Percentiles rank a stretch among this genome's conserved stretches.
Evolutionary conservation across 2,797 vertebrate species (phyloP).

Genomic region (Momotus momota): DNA sequence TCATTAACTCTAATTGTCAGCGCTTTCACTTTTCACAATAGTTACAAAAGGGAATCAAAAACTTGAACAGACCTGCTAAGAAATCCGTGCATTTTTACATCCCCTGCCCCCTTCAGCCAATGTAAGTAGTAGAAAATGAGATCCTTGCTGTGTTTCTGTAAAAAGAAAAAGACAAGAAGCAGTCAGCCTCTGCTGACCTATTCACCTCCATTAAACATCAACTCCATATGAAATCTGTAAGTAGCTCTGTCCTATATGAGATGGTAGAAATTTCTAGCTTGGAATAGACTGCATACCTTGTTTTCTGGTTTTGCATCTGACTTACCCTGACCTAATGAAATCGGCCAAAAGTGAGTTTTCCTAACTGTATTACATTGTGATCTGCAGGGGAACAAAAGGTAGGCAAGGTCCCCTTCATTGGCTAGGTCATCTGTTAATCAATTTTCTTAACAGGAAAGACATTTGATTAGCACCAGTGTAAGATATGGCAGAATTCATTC

Average conservation of each 20-base stretch:
- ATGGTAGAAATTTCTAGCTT: not conserved
- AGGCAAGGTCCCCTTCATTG: not conserved
- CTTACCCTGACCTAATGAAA: not conserved
- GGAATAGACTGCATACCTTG: not conserved
- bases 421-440: not conserved
- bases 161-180: slow-evolving; percentile 41
- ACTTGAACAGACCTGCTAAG: slow-evolving; percentile 60
- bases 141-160: slow-evolving; percentile 36
- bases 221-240: slow-evolving; percentile 33
- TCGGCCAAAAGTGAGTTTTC: not conserved
- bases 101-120: slow-evolving; percentile 49
- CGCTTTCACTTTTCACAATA: slow-evolving; percentile 67
- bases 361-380: not conserved
- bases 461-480: not conserved
- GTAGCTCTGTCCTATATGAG: not conserved
- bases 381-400: not conserved
- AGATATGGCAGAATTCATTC: not conserved
- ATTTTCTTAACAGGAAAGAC: not conserved
- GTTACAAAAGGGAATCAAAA: slow-evolving; percentile 73
- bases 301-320: not conserved
- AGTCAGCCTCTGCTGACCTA: slow-evolving; percentile 38
- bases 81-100: slow-evolving; percentile 67
- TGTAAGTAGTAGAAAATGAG: slow-evolving; percentile 45
- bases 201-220: slow-evolving; percentile 45
- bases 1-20: slow-evolving; percentile 76